Evolutionary conservation across 2,797 vertebrate genomes (phyloP).

Genomic region (Mus spretus): DNA sequence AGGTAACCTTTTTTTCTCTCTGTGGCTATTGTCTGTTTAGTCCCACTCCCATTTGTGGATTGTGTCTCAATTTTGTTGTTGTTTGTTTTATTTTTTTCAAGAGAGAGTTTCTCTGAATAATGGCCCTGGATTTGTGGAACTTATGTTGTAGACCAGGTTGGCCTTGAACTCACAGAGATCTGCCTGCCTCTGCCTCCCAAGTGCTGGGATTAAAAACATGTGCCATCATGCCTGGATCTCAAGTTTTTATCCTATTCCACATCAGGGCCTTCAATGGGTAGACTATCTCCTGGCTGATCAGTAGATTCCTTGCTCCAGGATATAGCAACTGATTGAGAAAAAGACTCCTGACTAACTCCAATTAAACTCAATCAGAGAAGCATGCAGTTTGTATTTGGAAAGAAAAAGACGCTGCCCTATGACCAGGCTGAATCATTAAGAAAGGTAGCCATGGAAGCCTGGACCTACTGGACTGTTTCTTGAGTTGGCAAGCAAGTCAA

Average conservation of each 20-base stretch:
- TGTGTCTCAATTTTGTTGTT: neutral
- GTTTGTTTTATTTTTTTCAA: neutral
- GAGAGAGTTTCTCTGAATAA: neutral
- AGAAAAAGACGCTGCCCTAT: neutral
- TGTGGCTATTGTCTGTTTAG: neutral
- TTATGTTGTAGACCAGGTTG: neutral
- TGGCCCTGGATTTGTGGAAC: neutral
- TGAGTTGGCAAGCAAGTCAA: neutral
- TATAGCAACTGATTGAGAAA: neutral
- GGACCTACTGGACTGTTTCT: neutral
- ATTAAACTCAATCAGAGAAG: neutral
- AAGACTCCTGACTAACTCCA: neutral
- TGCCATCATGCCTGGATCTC: neutral
- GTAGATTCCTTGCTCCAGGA: neutral
- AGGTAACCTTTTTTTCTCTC: fast-evolving
- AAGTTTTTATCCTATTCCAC: neutral
- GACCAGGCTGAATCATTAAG: neutral
- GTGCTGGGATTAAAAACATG: neutral
- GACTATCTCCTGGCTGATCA: neutral
- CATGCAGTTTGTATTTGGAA: neutral
- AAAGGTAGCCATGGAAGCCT: neutral
- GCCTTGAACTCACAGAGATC: neutral
- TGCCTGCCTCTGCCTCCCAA: neutral
- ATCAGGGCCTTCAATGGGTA: neutral
- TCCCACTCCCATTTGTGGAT: neutral